Conservation (phyloP, 1,140 invertebrate species). For the Drosophila orena region DNA sequence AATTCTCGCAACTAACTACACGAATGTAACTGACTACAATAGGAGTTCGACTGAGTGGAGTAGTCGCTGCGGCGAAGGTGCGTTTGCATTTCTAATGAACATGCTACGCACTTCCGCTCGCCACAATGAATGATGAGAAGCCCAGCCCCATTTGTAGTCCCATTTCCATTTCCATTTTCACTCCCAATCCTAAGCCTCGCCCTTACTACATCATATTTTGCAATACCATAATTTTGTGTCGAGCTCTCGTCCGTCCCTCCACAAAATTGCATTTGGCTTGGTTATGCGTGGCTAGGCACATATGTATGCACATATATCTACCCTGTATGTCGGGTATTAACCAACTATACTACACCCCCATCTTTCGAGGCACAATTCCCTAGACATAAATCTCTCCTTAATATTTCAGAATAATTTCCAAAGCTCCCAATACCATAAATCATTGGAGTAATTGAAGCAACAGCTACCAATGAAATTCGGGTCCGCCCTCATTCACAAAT, state of each 20-base stretch:
- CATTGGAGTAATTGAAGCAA: conserved; percentile 68
- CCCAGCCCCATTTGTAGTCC: conserved; percentile 23
- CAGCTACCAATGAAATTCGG: conserved; percentile 29
- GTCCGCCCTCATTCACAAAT: conserved; percentile 72
- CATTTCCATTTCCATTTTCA: conserved; percentile 24
- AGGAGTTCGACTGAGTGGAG: conserved; percentile 2
- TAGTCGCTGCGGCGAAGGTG: conserved; percentile 55
- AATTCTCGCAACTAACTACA: conserved; percentile 41
- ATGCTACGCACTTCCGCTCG: conserved; percentile 80
- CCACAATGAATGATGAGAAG: conserved; percentile 74
- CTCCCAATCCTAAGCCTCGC: conserved; percentile 40
- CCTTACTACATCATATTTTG: conserved; percentile 76
- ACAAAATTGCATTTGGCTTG: conserved; percentile 45
- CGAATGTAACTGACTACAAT: conserved; percentile 54
- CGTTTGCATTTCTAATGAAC: conserved; percentile 83
- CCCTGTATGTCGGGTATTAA: not conserved
- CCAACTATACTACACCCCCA: conserved; percentile 14
- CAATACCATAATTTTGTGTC: conserved; percentile 69
- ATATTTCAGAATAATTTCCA: conserved; percentile 52
- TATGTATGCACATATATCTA: conserved; percentile 2
- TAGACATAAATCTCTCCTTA: conserved; percentile 61
- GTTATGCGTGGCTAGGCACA: conserved; percentile 73
- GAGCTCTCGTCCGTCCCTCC: conserved; percentile 1
- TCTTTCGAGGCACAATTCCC: conserved; percentile 15
- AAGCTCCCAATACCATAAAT: conserved; percentile 58